These are phyloP conservation scores for Temnothorax unifasciatus DNA, from an alignment of 2,888 invertebrate species.

Conservation along the genomic window DNA sequence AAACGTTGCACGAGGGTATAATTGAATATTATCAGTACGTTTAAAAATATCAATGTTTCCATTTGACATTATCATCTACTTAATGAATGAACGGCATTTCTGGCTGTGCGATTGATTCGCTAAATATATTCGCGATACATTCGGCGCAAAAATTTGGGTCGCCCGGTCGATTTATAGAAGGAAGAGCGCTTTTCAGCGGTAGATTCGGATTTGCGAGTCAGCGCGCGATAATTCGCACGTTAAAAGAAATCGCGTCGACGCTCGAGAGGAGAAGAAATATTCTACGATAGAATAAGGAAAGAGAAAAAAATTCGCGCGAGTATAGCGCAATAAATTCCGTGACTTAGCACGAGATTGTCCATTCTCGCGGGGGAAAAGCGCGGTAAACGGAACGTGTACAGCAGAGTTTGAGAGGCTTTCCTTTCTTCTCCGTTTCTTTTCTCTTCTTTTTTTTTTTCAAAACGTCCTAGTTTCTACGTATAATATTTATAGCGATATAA, in stretches of 20 bases:
- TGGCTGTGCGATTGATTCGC: constrained; percentile 41
- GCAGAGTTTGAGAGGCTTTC: background rate
- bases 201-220: constrained; percentile 7
- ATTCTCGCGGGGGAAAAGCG: constrained; percentile 1
- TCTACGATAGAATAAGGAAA: background rate
- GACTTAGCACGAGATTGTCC: constrained; percentile 40
- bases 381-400: background rate
- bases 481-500: constrained; percentile 69
- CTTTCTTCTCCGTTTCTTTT: background rate
- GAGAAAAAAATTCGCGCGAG: constrained; percentile 5
- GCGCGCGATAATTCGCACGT: background rate
- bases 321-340: constrained; percentile 29
- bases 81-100: constrained; percentile 24
- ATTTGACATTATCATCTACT: background rate
- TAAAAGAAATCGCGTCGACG: background rate
- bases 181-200: constrained; percentile 19
- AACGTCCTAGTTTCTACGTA: constrained; percentile 57
- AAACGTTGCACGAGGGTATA: background rate
- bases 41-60: constrained; percentile 32
- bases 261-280: background rate
- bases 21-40: background rate
- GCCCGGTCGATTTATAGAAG: constrained; percentile 27
- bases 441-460: constrained; percentile 49
- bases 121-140: constrained; percentile 46
- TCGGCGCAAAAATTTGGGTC: constrained; percentile 40